A percentile compares a stretch with the other conserved stretches of the same genome.
These are phyloP conservation scores for Tanypteryx hageni DNA, from an alignment of 2,888 invertebrate species.

Conservation along the genomic window DNA sequence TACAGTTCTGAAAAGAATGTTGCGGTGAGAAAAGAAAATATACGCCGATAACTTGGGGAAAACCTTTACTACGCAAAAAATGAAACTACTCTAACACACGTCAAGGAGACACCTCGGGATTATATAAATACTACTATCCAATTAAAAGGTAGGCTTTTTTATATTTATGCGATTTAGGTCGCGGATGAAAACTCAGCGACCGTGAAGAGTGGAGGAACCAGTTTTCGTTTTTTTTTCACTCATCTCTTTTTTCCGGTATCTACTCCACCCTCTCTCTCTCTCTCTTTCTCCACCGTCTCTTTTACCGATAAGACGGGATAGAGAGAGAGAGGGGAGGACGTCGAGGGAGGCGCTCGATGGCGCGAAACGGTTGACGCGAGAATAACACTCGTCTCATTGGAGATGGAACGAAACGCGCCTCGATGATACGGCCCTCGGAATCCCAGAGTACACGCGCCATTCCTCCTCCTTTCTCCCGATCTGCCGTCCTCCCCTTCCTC, in stretches of 20 bases:
- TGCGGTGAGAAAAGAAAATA: no score
- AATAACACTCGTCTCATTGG: constrained; percentile 3
- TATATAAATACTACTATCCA: no score
- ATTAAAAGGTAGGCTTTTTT: no score
- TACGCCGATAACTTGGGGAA: no score
- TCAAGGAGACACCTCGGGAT: no score
- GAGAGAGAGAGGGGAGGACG: background rate
- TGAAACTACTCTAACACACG: no score
- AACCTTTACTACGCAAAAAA: no score
- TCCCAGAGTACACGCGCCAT: background rate
- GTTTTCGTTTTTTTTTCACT: background rate
- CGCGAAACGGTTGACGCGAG: background rate
- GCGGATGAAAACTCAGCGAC: no score
- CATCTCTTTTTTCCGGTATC: background rate
- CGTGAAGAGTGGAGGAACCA: no score
- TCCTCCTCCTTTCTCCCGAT: background rate
- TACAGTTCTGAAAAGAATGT: no score
- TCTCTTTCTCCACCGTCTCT: background rate
- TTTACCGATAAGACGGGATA: background rate
- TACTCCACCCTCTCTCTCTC: background rate
- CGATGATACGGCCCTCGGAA: constrained; percentile 4
- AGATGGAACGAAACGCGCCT: background rate
- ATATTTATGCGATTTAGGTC: no score
- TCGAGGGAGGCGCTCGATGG: background rate
- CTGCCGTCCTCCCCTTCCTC: no score